Percentiles rank a stretch among this genome's conserved stretches.
Evolutionary conservation across 2,113 vertebrate species (phyloP).

Genomic region (Tragelaphus imberbis): DNA sequence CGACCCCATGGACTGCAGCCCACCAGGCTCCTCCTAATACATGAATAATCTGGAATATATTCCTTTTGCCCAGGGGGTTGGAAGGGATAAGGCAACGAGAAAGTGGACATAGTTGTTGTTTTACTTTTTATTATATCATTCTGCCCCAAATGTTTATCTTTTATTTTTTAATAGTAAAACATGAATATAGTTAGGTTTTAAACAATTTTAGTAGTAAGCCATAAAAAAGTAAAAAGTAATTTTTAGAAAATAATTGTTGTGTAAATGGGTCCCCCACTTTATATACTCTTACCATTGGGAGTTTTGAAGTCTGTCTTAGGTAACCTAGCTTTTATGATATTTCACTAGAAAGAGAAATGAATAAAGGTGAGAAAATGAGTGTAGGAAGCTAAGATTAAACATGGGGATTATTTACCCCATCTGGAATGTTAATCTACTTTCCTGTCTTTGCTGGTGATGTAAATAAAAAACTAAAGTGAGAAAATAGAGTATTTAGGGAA

Average conservation of each 20-base stretch:
- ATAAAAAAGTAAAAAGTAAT: background rate
- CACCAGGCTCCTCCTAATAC: background rate
- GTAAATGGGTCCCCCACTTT: background rate
- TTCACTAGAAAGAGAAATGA: background rate
- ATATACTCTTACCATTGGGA: background rate
- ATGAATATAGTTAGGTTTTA: background rate
- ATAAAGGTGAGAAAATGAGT: background rate
- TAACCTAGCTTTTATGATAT: background rate
- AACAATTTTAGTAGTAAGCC: background rate
- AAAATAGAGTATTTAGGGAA: background rate
- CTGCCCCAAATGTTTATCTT: background rate
- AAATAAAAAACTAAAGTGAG: constrained; percentile 18
- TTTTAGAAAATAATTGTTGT: background rate
- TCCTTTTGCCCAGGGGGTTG: background rate
- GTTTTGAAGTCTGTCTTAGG: background rate
- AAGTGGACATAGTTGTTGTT: background rate
- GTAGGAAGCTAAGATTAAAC: background rate
- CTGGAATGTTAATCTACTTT: background rate
- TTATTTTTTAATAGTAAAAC: background rate
- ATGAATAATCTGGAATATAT: background rate
- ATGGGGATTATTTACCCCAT: background rate
- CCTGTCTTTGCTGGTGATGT: background rate
- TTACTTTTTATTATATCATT: background rate
- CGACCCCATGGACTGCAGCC: too few species aligned
- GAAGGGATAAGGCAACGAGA: background rate